Evolutionary conservation across 1,140 invertebrate species (phyloP), one percentile per base, ranked within the genome.

Genomic region (Agraylea sexmaculata): DNA sequence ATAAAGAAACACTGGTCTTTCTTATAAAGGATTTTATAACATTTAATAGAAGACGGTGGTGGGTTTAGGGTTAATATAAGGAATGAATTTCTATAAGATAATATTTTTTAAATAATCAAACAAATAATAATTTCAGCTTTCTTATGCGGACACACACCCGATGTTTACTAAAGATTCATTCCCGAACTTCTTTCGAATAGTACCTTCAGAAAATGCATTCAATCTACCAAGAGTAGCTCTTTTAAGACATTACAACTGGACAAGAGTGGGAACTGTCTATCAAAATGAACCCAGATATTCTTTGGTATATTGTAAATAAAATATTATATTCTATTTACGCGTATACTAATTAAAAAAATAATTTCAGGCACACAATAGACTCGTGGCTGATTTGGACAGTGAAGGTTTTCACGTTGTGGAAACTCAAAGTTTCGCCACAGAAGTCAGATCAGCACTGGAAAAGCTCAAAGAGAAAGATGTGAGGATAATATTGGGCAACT

Each of bases 71-170:
- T n/a, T n/a, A n/a, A n/a, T n/a, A n/a, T n/a, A n/a, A n/a, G n/a
- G n/a, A n/a, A n/a, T n/a, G n/a, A n/a, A n/a, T n/a, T n/a, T n/a
- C n/a, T n/a, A n/a, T n/a, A n/a, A n/a, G n/a, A n/a, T n/a, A n/a
- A n/a, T n/a, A n/a, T n/a, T n/a, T n/a, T n/a, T n/a, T n/a, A n/a
- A n/a, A n/a, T n/a, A n/a, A n/a, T n/a, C n/a, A n/a, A 25, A 7
- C 23, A 25, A 8, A 29, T 19, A 17, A 17, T 12, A 31, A 46
- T 72, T 70, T 6, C 73, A 97, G 83, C 66, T 99, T 16, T 95
- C 92, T 2, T 99, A 97, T 60, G 93, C 91, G 2, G 94, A 99
- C 62, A 98, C 92, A 11, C 91, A 98, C 68, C 93, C 94, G 1
- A 93, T 95, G 83, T 95, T 97, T 65, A 92, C 89, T 1, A 86